phyloP scores from a whole-genome alignment of 1,140 invertebrate species.

The Caerostris darwini region DNA sequence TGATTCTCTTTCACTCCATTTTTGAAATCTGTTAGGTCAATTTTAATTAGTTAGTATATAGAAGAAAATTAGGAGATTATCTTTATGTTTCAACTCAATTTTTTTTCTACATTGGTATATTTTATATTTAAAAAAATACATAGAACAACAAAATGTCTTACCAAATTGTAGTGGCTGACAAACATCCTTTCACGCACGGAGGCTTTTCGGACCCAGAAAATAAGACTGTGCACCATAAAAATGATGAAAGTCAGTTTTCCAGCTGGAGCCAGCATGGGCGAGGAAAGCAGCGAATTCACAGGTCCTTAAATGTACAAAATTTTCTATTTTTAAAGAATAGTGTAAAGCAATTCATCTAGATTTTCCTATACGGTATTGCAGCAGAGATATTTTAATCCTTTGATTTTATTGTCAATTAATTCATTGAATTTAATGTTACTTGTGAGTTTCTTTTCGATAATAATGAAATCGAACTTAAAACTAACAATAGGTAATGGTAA shows the following conservation, averaged over 20 bases:
- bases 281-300: conserved; percentile 79
- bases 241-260: conserved; percentile 80
- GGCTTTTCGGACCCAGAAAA: conserved; percentile 77
- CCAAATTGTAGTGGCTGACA: conserved; percentile 70
- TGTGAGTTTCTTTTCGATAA: too few species aligned
- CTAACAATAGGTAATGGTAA: too few species aligned
- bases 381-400: too few species aligned
- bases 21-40: too few species aligned
- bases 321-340: not conserved
- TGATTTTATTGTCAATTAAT: too few species aligned
- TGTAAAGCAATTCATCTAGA: not conserved
- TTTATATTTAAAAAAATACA: not conserved
- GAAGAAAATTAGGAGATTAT: not conserved
- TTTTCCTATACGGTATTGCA: too few species aligned
- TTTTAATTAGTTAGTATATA: too few species aligned
- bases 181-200: conserved; percentile 62
- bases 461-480: too few species aligned
- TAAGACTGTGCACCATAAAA: conserved; percentile 80
- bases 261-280: conserved; percentile 79
- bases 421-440: too few species aligned
- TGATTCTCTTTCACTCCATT: too few species aligned
- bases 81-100: not conserved
- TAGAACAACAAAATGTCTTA: not conserved
- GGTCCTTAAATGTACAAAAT: conserved; percentile 77
- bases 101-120: too few species aligned